Conservation (phyloP, 2,797 vertebrate species). For the Peromyscus melanophrys region DNA sequence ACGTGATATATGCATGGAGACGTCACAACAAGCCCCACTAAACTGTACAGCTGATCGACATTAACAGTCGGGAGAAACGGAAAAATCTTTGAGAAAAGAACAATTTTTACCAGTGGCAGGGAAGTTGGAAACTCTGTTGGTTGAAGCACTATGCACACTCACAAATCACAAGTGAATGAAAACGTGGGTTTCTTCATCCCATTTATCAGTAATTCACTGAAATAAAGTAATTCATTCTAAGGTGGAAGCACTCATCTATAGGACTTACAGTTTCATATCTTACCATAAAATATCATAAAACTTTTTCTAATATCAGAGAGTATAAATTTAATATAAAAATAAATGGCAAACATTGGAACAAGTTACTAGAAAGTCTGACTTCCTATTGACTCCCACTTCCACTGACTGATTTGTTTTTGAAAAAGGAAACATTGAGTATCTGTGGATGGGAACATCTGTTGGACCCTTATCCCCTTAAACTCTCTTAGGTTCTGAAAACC, state of each 20-base stretch:
- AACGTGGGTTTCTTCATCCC: not conserved
- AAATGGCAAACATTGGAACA: not conserved
- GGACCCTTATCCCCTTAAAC: too few species aligned
- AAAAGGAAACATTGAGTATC: not conserved
- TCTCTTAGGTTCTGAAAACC: not conserved
- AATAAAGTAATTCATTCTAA: not conserved
- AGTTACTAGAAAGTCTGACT: not conserved
- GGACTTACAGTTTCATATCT: not conserved
- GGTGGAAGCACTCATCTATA: too few species aligned
- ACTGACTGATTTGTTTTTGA: not conserved
- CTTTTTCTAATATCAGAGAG: not conserved
- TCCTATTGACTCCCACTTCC: not conserved
- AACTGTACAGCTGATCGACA: not conserved
- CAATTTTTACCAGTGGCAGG: not conserved
- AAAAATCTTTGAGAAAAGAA: too few species aligned
- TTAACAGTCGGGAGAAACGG: not conserved
- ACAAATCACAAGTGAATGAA: not conserved
- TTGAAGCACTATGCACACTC: not conserved
- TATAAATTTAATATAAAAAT: not conserved
- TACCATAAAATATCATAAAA: not conserved
- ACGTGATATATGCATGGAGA: too few species aligned
- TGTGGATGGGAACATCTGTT: not conserved
- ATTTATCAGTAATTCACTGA: not conserved
- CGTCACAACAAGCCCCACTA: not conserved
- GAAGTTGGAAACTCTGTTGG: not conserved